A percentile compares a stretch with the other conserved stretches of the same genome.
Conservation (phyloP, 1,140 invertebrate species). For the Anastrepha ludens region DNA sequence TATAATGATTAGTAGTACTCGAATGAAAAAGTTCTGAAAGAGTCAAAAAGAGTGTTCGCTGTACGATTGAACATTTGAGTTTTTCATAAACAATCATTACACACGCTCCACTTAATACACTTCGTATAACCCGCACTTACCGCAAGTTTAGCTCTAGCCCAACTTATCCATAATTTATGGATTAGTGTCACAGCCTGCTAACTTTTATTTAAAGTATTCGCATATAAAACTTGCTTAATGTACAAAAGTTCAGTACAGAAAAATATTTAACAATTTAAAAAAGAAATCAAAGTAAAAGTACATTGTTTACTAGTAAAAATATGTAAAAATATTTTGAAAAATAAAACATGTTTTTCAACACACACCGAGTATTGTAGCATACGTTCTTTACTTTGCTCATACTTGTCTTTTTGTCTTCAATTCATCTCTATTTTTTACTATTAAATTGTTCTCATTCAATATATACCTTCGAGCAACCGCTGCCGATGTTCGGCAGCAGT, state of each 20-base stretch:
- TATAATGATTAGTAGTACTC: not conserved
- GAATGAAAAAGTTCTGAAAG: constrained; percentile 54
- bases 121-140: constrained; percentile 44
- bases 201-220: constrained; percentile 1
- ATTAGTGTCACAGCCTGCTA: constrained; percentile 16
- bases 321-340: constrained; percentile 19
- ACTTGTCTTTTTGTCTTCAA: constrained; percentile 42
- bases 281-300: constrained; percentile 37
- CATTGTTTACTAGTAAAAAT: constrained; percentile 41
- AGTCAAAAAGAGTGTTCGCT: constrained; percentile 59
- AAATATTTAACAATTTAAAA: constrained; percentile 21
- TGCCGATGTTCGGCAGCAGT: constrained; percentile 71
- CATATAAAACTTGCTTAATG: constrained; percentile 28
- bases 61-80: constrained; percentile 39
- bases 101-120: constrained; percentile 43
- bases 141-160: constrained; percentile 11
- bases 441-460: constrained; percentile 52
- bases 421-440: constrained; percentile 56
- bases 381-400: constrained; percentile 13
- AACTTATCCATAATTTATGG: constrained; percentile 30
- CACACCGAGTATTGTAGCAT: constrained; percentile 27
- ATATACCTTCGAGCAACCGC: constrained; percentile 73
- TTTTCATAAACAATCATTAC: constrained; percentile 27
- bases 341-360: constrained; percentile 15
- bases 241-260: constrained; percentile 27